A percentile compares a stretch with the other conserved stretches of the same genome.
Conservation (phyloP, 2,888 invertebrate species). For the Stenurella melanura region DNA sequence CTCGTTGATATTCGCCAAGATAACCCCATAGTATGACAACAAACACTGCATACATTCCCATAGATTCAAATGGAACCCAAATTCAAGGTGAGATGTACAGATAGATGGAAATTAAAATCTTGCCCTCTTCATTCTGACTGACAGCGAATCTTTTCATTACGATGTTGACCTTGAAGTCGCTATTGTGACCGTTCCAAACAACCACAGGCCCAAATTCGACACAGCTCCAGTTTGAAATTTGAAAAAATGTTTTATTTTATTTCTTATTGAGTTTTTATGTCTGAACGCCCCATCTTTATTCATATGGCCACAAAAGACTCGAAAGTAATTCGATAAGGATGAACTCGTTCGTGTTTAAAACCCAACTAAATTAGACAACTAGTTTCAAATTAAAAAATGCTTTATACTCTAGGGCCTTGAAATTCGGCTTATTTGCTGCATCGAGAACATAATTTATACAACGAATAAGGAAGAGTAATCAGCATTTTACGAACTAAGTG, state of each 20-base stretch:
- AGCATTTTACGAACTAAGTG: not conserved
- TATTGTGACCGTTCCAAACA: constrained; percentile 58
- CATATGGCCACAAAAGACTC: constrained; percentile 38
- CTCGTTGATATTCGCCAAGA: constrained; percentile 24
- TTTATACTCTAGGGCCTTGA: not conserved
- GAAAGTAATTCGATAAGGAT: constrained; percentile 37
- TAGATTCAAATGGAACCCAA: constrained; percentile 35
- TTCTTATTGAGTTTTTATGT: constrained; percentile 40
- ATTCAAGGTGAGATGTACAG: constrained; percentile 60
- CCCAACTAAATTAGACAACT: constrained; percentile 17
- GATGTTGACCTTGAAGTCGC: constrained; percentile 58
- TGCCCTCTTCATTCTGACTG: constrained; percentile 64
- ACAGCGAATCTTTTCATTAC: constrained; percentile 65
- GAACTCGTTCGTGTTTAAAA: not conserved
- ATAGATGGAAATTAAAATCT: constrained; percentile 63
- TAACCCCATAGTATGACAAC: constrained; percentile 29
- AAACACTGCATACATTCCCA: constrained; percentile 34
- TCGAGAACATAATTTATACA: not conserved
- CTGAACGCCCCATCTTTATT: constrained; percentile 35
- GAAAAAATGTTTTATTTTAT: constrained; percentile 47
- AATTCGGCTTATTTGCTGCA: constrained; percentile 1
- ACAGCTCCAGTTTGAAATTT: constrained; percentile 59
- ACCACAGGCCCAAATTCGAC: constrained; percentile 59
- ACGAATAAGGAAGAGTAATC: not conserved
- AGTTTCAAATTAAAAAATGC: constrained; percentile 30